Conservation (phyloP, 2,113 vertebrate genomes). For the Hyla sarda region DNA sequence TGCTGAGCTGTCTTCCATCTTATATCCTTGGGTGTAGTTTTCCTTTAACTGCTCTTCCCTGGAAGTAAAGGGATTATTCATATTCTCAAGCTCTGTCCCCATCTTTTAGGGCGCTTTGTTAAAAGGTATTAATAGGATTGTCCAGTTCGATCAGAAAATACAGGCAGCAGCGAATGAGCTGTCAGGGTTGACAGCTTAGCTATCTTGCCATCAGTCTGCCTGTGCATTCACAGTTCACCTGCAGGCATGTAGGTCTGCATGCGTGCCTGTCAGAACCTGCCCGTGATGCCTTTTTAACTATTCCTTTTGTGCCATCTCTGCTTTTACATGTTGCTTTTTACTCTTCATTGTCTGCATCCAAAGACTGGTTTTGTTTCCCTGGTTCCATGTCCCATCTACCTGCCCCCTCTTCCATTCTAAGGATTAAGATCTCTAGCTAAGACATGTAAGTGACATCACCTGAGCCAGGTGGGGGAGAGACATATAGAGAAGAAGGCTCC, state of each 20-base stretch:
- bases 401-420: conserved; percentile 5
- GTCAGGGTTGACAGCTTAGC: conserved; percentile 50
- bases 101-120: conserved; percentile 44
- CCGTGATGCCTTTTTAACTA: conserved; percentile 6
- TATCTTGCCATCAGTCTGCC: conserved; percentile 50
- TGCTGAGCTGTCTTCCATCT: neutral
- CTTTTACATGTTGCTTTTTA: conserved; percentile 46
- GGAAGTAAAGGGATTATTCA: conserved; percentile 7
- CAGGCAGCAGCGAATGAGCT: conserved; percentile 38
- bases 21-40: neutral
- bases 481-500: conserved; percentile 12
- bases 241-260: conserved; percentile 42
- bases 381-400: conserved; percentile 8
- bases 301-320: conserved; percentile 43
- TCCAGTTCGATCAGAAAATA: conserved; percentile 18
- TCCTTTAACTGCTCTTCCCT: neutral
- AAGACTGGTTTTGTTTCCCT: conserved; percentile 39
- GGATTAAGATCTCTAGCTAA: conserved; percentile 50
- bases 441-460: conserved; percentile 22
- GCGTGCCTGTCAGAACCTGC: conserved; percentile 52
- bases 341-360: conserved; percentile 44
- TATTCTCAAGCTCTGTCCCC: conserved; percentile 20
- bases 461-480: conserved; percentile 32
- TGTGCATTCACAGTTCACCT: conserved; percentile 41
- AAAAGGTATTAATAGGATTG: conserved; percentile 25